Evolutionary conservation across 2,113 vertebrate species (phyloP).

Genomic region (Neolamprologus hecqui): DNA sequence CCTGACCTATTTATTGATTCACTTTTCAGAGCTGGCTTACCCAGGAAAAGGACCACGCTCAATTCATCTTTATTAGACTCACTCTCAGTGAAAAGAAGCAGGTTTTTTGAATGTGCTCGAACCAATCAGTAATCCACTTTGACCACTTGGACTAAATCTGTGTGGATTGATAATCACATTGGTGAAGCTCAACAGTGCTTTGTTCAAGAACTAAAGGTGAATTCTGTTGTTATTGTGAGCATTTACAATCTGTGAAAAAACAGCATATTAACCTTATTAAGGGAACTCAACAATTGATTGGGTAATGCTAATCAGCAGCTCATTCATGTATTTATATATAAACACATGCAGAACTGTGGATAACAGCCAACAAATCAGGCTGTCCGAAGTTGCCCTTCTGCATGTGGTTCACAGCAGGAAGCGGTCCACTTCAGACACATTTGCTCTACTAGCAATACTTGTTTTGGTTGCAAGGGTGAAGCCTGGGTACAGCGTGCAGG

Average conservation of each 20-base stretch:
- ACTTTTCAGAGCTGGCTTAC: background rate
- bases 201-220: background rate
- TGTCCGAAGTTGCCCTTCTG: background rate
- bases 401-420: background rate
- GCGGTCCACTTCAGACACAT: background rate
- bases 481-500: background rate
- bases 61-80: background rate
- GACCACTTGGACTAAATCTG: background rate
- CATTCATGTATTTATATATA: background rate
- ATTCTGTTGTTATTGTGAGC: background rate
- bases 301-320: background rate
- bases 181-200: background rate
- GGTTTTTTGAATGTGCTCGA: background rate
- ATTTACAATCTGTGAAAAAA: fast-evolving
- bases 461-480: background rate
- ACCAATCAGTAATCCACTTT: background rate
- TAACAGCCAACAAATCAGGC: background rate
- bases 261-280: background rate
- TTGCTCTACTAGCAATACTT: background rate
- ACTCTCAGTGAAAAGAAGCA: background rate
- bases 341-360: background rate
- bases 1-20: constrained; percentile 17
- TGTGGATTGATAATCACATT: background rate
- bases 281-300: background rate
- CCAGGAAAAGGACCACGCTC: background rate